Conservation (phyloP, 2,888 invertebrate species). For the Osedax fenrisi region DNA sequence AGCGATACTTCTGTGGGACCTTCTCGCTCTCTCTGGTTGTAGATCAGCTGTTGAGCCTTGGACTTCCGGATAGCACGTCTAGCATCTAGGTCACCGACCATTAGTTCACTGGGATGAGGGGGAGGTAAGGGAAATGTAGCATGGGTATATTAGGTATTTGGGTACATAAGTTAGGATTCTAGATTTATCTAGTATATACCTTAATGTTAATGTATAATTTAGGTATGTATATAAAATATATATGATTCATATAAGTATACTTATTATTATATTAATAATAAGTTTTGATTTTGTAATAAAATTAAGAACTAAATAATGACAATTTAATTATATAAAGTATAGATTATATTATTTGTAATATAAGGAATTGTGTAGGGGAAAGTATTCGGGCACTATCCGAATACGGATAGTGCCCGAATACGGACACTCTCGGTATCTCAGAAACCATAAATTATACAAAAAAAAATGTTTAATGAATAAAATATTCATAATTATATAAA, state of each 20-base stretch:
- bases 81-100: neutral
- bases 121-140: no score
- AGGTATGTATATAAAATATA: neutral
- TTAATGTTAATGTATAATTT: no score
- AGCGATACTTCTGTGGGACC: neutral
- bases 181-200: no score
- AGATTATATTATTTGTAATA: no score
- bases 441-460: no score
- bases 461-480: no score
- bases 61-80: neutral
- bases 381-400: no score
- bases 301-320: neutral
- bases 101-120: conserved; percentile 13
- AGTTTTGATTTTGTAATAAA: neutral
- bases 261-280: neutral
- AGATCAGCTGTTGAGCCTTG: neutral
- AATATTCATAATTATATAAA: no score
- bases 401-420: no score
- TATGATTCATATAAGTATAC: neutral
- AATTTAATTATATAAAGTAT: neutral
- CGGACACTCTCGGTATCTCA: no score
- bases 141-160: neutral
- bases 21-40: neutral
- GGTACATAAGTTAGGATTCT: neutral
- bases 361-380: no score